phyloP scores from a whole-genome alignment of 2,888 invertebrate species.

The Cyclophora punctaria region DNA sequence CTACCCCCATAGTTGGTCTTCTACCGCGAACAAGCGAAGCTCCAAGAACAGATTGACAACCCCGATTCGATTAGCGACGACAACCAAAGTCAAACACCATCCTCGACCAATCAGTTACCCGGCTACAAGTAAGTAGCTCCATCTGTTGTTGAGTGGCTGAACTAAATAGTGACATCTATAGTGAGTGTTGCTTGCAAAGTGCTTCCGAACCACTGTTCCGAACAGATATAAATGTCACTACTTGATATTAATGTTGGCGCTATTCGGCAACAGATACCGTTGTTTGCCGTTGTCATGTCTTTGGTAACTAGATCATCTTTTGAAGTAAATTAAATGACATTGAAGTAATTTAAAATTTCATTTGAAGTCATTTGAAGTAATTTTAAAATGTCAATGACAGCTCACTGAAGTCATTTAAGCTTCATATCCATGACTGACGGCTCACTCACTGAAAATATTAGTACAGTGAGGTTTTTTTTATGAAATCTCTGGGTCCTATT shows the following conservation, averaged over 20 bases:
- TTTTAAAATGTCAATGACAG: no score
- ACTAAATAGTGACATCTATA: slow-evolving; percentile 19
- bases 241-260: slow-evolving; percentile 10
- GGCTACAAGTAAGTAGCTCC: slow-evolving; percentile 18
- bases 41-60: background rate
- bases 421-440: no score
- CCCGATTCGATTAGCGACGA: background rate
- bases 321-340: no score
- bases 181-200: background rate
- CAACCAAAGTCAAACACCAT: slow-evolving; percentile 6
- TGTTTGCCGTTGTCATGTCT: slow-evolving; percentile 8
- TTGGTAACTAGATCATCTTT: background rate
- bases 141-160: slow-evolving; percentile 18
- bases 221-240: slow-evolving; percentile 14
- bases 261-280: slow-evolving; percentile 21
- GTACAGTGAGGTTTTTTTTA: no score
- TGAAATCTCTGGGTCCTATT: no score
- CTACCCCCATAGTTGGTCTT: background rate
- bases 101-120: slow-evolving; percentile 11
- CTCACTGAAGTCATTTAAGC: no score
- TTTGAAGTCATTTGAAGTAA: no score
- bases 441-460: no score
- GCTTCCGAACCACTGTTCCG: background rate
- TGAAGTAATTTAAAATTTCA: no score
- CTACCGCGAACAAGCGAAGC: background rate